phyloP scores from a whole-genome alignment of 2,888 invertebrate genomes.

The Mongoloraphidia duomilia region DNA sequence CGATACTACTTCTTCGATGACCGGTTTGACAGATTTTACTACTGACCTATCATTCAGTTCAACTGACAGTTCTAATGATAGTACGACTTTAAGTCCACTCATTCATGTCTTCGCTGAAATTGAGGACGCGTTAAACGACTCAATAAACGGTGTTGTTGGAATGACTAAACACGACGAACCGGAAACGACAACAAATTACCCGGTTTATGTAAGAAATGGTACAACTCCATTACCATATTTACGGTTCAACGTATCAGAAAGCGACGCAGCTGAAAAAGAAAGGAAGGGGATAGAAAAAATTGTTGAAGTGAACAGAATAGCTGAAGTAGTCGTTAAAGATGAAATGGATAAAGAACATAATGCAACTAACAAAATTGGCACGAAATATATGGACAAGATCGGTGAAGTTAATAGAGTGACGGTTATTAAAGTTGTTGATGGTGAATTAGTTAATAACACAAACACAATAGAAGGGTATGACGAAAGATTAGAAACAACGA shows the following conservation, averaged over 20 bases:
- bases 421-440: constrained; percentile 51
- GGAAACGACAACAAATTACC: constrained; percentile 22
- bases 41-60: background rate
- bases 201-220: constrained; percentile 20
- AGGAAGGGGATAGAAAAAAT: constrained; percentile 37
- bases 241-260: constrained; percentile 15
- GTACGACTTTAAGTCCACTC: constrained; percentile 23
- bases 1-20: background rate
- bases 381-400: constrained; percentile 44
- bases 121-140: constrained; percentile 15
- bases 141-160: constrained; percentile 17
- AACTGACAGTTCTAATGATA: background rate
- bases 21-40: no score
- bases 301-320: constrained; percentile 52
- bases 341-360: constrained; percentile 43
- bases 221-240: background rate
- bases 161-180: constrained; percentile 20
- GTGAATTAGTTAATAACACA: constrained; percentile 26
- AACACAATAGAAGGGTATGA: background rate
- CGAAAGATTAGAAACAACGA: no score
- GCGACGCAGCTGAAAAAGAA: constrained; percentile 30
- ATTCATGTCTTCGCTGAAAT: constrained; percentile 35
- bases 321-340: constrained; percentile 51
- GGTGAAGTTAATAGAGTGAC: constrained; percentile 56
- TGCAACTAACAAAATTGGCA: constrained; percentile 32